These are phyloP conservation scores for Pachydiplax longipennis DNA, from an alignment of 2,888 invertebrate species.

Conservation along the genomic window DNA sequence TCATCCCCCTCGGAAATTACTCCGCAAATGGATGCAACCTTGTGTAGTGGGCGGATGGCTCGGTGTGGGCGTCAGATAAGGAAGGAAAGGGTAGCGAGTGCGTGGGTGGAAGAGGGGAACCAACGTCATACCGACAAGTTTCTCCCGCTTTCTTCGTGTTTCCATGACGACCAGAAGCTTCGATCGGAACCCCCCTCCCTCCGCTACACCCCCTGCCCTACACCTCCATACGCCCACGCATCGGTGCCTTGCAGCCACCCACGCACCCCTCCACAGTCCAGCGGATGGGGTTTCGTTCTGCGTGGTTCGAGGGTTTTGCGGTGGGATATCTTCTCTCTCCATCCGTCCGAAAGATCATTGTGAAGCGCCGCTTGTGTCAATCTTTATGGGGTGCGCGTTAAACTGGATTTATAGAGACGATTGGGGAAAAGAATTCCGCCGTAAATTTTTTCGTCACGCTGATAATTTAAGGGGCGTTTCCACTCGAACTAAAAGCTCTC, in stretches of 20 bases:
- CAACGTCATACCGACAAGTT: slow-evolving; percentile 31
- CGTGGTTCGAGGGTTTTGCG: too few relatives aligned
- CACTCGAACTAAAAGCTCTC: too few relatives aligned
- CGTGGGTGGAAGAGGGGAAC: background rate
- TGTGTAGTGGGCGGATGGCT: background rate
- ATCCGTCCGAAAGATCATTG: background rate
- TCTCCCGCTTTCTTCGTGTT: slow-evolving; percentile 9
- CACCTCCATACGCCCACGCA: background rate
- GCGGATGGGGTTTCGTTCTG: too few relatives aligned
- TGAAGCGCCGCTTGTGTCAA: background rate
- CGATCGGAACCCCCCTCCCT: background rate
- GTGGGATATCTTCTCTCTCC: background rate
- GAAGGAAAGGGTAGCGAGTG: background rate
- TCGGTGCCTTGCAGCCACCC: background rate
- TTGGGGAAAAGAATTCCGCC: background rate
- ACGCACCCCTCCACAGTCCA: background rate
- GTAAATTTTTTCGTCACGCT: too few relatives aligned
- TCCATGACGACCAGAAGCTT: slow-evolving; percentile 5
- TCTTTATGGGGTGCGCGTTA: background rate
- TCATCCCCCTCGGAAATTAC: background rate
- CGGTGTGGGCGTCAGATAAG: background rate
- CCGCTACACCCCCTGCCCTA: background rate
- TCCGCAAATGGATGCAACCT: background rate
- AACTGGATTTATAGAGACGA: background rate
- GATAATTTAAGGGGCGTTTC: too few relatives aligned